Evolutionary conservation across 2,888 invertebrate genomes (phyloP).

Genomic region (Zaprionus lineosus): DNA sequence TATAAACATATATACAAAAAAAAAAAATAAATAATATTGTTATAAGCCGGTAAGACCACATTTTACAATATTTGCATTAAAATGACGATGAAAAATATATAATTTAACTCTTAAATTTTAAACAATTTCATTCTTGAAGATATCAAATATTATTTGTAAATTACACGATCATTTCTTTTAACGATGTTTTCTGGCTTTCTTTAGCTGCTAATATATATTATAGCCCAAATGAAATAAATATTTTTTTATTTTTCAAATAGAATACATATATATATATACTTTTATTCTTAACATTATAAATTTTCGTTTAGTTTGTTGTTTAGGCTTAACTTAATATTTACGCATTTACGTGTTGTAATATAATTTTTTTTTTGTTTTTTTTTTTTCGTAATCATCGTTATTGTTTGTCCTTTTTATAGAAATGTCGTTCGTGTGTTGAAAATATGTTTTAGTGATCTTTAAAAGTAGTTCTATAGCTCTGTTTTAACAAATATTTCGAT

Average conservation of each 20-base stretch:
- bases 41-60: constrained; percentile 33
- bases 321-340: constrained; percentile 56
- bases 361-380: constrained; percentile 39
- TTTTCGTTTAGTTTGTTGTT: constrained; percentile 27
- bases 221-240: constrained; percentile 28
- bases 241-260: constrained; percentile 38
- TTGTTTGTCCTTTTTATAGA: constrained; percentile 33
- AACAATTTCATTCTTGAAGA: neutral
- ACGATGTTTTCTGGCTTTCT: too few relatives aligned
- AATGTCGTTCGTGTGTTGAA: constrained; percentile 31
- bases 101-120: constrained; percentile 2
- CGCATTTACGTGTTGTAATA: constrained; percentile 46
- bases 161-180: neutral
- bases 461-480: constrained; percentile 58
- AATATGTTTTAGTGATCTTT: constrained; percentile 31
- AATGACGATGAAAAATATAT: neutral
- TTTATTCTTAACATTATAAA: constrained; percentile 21
- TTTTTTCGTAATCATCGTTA: constrained; percentile 35
- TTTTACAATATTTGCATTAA: too few relatives aligned
- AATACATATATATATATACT: constrained; percentile 34
- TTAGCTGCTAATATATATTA: constrained; percentile 22
- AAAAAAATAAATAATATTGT: constrained; percentile 9
- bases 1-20: constrained; percentile 31
- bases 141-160: neutral
- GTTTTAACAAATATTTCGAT: constrained; percentile 41